Conservation (phyloP, 2,113 vertebrate genomes). For the Cephalopterus ornatus region DNA sequence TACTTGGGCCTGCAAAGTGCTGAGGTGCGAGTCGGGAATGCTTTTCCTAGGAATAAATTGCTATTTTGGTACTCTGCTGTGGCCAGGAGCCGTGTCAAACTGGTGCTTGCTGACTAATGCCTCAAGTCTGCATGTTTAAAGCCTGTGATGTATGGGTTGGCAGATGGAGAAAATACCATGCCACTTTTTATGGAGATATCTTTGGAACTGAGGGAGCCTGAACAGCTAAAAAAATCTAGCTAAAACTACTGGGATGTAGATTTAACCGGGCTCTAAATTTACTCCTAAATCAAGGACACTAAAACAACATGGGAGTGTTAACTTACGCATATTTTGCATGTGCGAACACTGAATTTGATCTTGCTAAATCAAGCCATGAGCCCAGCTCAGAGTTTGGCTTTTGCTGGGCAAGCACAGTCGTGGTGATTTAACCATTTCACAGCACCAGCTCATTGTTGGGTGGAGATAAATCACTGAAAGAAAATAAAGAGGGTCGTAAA, state of each 20-base stretch:
- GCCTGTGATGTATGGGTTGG: neutral
- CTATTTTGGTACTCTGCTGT: neutral
- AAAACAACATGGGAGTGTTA: neutral
- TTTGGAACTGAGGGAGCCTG: constrained; percentile 19
- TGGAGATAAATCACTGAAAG: neutral
- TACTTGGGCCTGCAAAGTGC: neutral
- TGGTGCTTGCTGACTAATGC: constrained; percentile 14
- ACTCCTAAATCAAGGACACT: neutral
- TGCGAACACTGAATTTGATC: neutral
- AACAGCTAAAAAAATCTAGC: neutral
- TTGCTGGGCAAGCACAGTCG: neutral
- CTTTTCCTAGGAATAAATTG: neutral
- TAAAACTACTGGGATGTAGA: neutral
- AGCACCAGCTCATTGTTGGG: neutral
- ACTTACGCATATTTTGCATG: neutral
- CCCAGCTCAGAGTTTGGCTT: neutral
- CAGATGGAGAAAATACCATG: constrained; percentile 39
- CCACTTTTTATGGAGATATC: neutral
- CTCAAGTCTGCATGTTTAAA: neutral
- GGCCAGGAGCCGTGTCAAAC: neutral
- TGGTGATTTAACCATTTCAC: neutral
- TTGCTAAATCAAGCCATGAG: neutral
- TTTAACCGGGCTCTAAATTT: neutral
- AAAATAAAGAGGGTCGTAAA: neutral
- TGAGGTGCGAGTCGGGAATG: neutral